Conservation (phyloP, 92 coral and sea anemone species). For the Parazoanthus swiftii region DNA sequence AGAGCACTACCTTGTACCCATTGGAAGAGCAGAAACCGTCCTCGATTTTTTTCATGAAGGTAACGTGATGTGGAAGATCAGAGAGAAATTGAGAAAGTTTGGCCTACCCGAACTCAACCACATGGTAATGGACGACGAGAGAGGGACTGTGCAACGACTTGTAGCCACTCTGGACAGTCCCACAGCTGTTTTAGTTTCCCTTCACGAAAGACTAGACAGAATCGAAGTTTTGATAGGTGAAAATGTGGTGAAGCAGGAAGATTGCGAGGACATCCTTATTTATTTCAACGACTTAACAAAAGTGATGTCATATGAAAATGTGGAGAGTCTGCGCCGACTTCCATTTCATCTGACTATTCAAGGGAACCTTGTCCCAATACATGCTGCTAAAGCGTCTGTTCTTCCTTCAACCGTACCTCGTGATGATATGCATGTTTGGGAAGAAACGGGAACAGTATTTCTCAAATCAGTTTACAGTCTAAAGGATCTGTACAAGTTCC, state of each 20-base stretch:
- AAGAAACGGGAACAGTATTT: conserved; percentile 50
- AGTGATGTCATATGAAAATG: neutral
- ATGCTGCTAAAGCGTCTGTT: conserved; percentile 21
- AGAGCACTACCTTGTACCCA: conserved; percentile 55
- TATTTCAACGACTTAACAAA: conserved; percentile 45
- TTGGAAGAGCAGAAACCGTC: conserved; percentile 52
- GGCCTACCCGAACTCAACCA: conserved; percentile 56
- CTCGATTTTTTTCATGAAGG: conserved; percentile 21
- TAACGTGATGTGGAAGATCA: neutral
- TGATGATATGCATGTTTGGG: conserved; percentile 53
- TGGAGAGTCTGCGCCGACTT: conserved; percentile 24
- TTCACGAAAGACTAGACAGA: conserved; percentile 34
- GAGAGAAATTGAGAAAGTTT: conserved; percentile 33
- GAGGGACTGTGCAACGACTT: conserved; percentile 16
- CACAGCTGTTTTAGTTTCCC: conserved; percentile 41
- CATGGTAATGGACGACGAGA: neutral
- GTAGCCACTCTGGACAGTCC: conserved; percentile 61
- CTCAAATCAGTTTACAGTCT: conserved; percentile 17
- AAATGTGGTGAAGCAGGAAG: neutral
- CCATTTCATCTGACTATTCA: conserved; percentile 60
- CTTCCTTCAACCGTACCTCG: conserved; percentile 46
- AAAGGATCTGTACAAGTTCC: conserved; percentile 39
- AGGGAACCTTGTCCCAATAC: conserved; percentile 40
- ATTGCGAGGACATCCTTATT: conserved; percentile 32
- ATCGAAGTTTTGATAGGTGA: conserved; percentile 13